Evolutionary conservation across 2,113 vertebrate genomes (phyloP), one percentile per base, ranked within the genome.

Genomic region (Rutilus rutilus): DNA sequence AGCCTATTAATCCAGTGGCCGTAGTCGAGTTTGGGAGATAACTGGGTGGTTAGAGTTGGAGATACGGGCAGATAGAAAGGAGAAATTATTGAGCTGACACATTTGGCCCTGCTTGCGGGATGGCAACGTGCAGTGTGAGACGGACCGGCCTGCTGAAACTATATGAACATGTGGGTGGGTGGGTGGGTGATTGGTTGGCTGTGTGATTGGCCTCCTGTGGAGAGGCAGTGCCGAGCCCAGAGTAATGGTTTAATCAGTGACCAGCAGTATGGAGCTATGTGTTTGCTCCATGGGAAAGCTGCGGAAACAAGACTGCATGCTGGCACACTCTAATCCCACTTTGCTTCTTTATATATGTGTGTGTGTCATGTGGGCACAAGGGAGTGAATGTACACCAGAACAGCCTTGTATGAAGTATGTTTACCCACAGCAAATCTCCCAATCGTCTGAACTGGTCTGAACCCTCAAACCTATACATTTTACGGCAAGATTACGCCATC

Each of bases 181-280:
- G 33, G 33, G 87, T 82, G 74, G 27, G 74, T 83, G 81, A 78
- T 36, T 84, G 75, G 71, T n/a, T 83, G 82, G 57, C 84, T 8
- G 45, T 87, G 79, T 87, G 78, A 88, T 90, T 89, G 73, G 86
- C 81, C 85, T 69, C 85, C 86, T 83, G 80, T 67, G 73, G 74
- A 76, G 52, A 74, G 69, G 45, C 62, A 82, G 75, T 83, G 86
- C 89, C 3, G 73, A 83, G 89, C 85, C 87, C 86, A 60, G 87
- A 91, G 87, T 91, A 88, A 87, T 90, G 85, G 89, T 93, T 85
- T 93, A 93, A 94, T 94, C 67, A 73, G 88, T 85, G 92, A 91
- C 91, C 93, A 94, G 92, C 91, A 92, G 91, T 89, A 92, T 79
- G 57, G 90, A 86, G 60, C 88, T 91, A 91, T 92, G 91, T 91